phyloP scores from a whole-genome alignment of 2,797 vertebrate species.

The Sebastes steindachneri region DNA sequence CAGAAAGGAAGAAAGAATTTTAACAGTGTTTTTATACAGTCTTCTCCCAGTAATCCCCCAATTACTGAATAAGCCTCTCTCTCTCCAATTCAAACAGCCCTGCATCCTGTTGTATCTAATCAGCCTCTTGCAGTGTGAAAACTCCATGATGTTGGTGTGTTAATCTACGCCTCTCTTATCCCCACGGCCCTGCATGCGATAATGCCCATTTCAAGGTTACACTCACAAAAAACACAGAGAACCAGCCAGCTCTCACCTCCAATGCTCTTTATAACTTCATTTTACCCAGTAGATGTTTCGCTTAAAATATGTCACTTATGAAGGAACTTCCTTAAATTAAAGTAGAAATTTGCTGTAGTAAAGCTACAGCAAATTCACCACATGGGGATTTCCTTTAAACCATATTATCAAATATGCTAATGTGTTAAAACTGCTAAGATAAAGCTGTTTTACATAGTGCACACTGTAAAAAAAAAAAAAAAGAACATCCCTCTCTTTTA shows the following conservation, averaged over 20 bases:
- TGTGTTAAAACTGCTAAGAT: neutral
- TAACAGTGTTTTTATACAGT: neutral
- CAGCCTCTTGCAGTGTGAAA: conserved; percentile 73
- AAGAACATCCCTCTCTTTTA: neutral
- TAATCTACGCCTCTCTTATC: conserved; percentile 75
- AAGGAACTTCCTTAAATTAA: neutral
- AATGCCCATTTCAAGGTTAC: conserved; percentile 78
- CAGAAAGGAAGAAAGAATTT: neutral
- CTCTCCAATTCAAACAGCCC: conserved; percentile 42
- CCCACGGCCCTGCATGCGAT: conserved; percentile 57
- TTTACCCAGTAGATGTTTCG: neutral
- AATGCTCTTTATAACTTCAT: neutral
- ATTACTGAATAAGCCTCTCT: neutral
- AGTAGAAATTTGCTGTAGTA: neutral
- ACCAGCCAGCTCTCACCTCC: conserved; percentile 18
- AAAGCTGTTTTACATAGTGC: conserved; percentile 27
- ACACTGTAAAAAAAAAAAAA: neutral
- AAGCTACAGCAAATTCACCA: neutral
- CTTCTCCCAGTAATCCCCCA: neutral
- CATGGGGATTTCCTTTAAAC: neutral
- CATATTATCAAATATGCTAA: neutral
- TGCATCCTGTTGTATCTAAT: conserved; percentile 69
- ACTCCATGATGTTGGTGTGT: conserved; percentile 71
- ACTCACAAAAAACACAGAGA: conserved; percentile 53
- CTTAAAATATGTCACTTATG: neutral